A percentile compares a stretch with the other conserved stretches of the same genome.
These are phyloP conservation scores for Tridacna gigas DNA, from an alignment of 2,888 invertebrate species.

Conservation along the genomic window DNA sequence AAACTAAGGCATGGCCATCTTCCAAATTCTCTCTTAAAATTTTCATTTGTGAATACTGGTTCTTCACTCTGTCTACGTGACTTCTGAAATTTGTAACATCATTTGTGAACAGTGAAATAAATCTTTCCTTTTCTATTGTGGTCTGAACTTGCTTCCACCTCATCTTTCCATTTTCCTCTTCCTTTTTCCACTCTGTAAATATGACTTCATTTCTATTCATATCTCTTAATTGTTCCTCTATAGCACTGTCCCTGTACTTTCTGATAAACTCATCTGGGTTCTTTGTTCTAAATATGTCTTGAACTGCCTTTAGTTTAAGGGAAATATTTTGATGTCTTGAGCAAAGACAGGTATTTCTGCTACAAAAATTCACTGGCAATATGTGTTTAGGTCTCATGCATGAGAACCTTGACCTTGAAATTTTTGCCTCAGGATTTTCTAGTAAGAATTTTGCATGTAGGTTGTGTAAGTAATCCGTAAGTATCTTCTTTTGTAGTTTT, in stretches of 20 bases:
- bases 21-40: too few relatives aligned
- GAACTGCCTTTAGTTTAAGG: conserved; percentile 33
- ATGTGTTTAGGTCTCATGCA: conserved; percentile 25
- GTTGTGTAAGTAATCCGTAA: conserved; percentile 38
- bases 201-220: conserved; percentile 3
- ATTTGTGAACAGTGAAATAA: conserved; percentile 32
- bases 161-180: conserved; percentile 28
- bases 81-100: conserved; percentile 30
- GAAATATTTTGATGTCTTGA: conserved; percentile 37
- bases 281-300: conserved; percentile 16
- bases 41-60: too few relatives aligned
- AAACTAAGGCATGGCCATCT: conserved; percentile 38
- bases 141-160: conserved; percentile 40
- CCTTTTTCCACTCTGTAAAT: conserved; percentile 38
- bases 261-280: conserved; percentile 40
- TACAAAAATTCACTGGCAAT: conserved; percentile 29
- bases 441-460: conserved; percentile 34
- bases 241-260: conserved; percentile 10
- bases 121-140: conserved; percentile 16
- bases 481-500: conserved; percentile 25
- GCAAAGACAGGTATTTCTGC: conserved; percentile 36
- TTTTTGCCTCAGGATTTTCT: conserved; percentile 31
- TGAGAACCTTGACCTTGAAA: conserved; percentile 31
- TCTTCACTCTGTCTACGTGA: too few relatives aligned
- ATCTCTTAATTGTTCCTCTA: not conserved